Conservation (phyloP, 2,113 vertebrate genomes). For the Istiophorus platypterus region DNA sequence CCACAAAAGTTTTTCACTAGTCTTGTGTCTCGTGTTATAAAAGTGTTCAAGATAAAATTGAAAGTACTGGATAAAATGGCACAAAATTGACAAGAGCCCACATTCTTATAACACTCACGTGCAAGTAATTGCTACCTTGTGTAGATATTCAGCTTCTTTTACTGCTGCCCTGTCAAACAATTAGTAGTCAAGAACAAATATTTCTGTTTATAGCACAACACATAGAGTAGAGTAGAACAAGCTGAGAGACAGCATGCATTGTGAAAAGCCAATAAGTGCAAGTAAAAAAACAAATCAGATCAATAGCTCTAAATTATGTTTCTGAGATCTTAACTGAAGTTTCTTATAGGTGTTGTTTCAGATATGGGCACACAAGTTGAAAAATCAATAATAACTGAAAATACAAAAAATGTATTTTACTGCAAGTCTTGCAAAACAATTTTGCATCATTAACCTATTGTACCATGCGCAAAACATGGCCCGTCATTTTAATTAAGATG, state of each 20-base stretch:
- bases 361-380: background rate
- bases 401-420: background rate
- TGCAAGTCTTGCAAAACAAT: background rate
- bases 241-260: background rate
- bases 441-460: slow-evolving; percentile 34
- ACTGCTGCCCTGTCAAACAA: slow-evolving; percentile 5
- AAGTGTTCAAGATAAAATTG: background rate
- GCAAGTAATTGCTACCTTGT: background rate
- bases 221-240: background rate
- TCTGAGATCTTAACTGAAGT: background rate
- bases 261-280: background rate
- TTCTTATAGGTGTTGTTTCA: background rate
- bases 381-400: background rate
- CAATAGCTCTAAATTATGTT: background rate
- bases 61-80: background rate
- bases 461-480: background rate
- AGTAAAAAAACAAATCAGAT: background rate
- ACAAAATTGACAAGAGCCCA: background rate
- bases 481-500: background rate
- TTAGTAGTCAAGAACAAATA: background rate
- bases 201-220: slow-evolving; percentile 3
- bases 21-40: background rate
- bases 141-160: background rate
- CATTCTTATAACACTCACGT: background rate
- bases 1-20: background rate